Conservation (phyloP, 2,797 vertebrate species). For the Manis pentadactyla region DNA sequence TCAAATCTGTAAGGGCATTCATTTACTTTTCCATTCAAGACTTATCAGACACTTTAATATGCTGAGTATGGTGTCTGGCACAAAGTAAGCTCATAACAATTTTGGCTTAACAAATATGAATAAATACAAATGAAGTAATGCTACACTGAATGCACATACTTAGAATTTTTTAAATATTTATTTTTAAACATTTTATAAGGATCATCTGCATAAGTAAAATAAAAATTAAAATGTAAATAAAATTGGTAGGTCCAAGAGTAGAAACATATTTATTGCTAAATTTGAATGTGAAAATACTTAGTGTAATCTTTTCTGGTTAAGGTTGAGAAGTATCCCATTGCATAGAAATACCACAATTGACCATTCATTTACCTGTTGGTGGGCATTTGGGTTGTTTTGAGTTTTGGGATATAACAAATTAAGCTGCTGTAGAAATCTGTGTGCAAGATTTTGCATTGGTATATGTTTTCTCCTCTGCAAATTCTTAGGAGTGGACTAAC, state of each 20-base stretch:
- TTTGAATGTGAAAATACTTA: neutral
- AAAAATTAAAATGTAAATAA: neutral
- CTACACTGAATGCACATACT: neutral
- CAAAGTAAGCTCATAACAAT: neutral
- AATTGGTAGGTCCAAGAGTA: neutral
- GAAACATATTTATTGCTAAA: neutral
- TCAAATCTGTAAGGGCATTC: neutral
- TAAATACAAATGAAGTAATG: neutral
- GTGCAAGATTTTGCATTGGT: neutral
- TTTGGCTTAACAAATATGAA: neutral
- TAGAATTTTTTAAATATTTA: neutral
- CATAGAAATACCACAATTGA: neutral
- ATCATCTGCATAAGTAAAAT: neutral
- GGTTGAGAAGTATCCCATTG: neutral
- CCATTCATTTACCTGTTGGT: neutral
- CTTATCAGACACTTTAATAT: neutral
- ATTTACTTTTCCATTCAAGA: neutral
- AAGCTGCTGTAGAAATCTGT: neutral
- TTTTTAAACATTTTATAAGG: neutral
- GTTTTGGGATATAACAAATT: neutral
- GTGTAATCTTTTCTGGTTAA: neutral
- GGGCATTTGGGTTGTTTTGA: neutral
- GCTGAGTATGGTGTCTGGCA: neutral
- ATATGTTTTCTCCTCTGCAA: neutral
- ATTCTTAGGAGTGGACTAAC: neutral